Conservation (phyloP, 2,113 vertebrate species). For the Oncorhynchus gorbuscha region DNA sequence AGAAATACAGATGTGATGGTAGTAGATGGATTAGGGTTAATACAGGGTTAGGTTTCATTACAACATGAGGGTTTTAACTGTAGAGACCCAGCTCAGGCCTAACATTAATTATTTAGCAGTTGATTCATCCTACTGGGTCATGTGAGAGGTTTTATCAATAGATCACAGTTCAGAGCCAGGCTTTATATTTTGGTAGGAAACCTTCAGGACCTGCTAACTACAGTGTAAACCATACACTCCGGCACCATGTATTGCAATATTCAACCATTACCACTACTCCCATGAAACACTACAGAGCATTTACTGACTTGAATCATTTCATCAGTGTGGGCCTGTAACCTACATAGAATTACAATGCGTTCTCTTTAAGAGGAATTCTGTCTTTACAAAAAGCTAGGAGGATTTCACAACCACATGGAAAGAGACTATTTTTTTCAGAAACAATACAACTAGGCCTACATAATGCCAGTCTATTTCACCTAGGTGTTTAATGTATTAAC, state of each 20-base stretch:
- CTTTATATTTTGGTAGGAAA: background rate
- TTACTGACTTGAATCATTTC: background rate
- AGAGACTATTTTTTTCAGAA: background rate
- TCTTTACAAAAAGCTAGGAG: constrained; percentile 11
- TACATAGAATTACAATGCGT: background rate
- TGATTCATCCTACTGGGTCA: background rate
- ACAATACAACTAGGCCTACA: background rate
- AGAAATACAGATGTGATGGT: constrained; percentile 20
- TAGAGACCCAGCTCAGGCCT: constrained; percentile 28
- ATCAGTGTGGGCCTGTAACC: background rate
- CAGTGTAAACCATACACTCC: background rate
- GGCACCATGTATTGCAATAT: background rate
- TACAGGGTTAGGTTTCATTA: constrained; percentile 49
- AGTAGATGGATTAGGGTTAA: constrained; percentile 48
- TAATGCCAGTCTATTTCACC: background rate
- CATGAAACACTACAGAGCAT: background rate
- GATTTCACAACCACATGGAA: constrained; percentile 52
- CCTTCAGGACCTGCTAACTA: background rate
- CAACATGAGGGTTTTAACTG: constrained; percentile 25
- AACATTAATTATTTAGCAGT: constrained; percentile 21
- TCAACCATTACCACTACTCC: background rate
- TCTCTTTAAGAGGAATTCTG: background rate
- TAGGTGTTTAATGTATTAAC: background rate
- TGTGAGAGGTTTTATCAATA: background rate
- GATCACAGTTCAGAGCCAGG: background rate